phyloP scores from a whole-genome alignment of 2,888 invertebrate species.

The Polymixis lichenea region DNA sequence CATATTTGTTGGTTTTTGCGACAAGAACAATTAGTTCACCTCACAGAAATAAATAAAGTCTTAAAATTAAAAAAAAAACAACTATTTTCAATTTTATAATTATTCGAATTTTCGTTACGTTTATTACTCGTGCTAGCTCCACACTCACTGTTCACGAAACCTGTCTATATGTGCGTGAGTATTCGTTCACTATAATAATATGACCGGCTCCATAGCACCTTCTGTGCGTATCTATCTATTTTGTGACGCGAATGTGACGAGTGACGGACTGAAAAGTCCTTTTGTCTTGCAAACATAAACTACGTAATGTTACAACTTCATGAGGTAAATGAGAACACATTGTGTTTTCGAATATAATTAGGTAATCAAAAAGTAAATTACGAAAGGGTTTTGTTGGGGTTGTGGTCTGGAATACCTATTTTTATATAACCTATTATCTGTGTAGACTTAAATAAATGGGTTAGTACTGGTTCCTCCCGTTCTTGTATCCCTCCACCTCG shows the following conservation, averaged over 20 bases:
- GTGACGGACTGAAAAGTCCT: slow-evolving; percentile 1
- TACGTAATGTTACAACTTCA: no score
- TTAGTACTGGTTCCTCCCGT: no score
- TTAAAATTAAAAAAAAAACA: no score
- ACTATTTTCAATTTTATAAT: no score
- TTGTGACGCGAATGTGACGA: slow-evolving; percentile 8
- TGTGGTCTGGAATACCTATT: not conserved
- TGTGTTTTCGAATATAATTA: not conserved
- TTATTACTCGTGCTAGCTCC: no score
- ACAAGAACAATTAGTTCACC: no score
- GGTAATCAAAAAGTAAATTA: slow-evolving; percentile 12
- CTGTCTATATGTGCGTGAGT: not conserved
- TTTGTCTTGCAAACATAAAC: slow-evolving; percentile 19
- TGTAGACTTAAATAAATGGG: not conserved
- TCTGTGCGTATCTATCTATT: not conserved
- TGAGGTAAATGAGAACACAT: not conserved
- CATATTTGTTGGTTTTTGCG: no score
- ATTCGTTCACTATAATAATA: not conserved
- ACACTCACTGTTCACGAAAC: no score
- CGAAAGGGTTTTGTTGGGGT: not conserved
- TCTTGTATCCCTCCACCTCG: no score
- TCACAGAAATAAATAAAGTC: no score
- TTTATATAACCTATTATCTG: not conserved
- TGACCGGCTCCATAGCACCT: not conserved
- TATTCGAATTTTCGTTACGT: no score